Conservation (phyloP, 1,140 invertebrate species). For the Anoplophora glabripennis region DNA sequence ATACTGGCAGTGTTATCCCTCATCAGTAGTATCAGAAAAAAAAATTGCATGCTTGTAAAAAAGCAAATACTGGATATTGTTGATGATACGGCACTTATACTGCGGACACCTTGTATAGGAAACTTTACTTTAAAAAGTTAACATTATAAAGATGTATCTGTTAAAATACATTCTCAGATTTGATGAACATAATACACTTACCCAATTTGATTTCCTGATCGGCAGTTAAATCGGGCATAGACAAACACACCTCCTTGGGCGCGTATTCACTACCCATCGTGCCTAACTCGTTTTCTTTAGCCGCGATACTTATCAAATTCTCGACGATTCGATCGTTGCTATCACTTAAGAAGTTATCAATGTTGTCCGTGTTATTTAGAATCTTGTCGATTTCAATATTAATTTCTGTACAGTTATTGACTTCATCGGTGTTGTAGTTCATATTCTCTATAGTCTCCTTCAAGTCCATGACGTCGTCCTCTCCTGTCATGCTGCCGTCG, state of each 20-base stretch:
- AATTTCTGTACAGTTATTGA: constrained; percentile 19
- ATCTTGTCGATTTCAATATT: constrained; percentile 28
- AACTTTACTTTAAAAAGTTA: too few species aligned
- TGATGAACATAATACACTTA: neutral
- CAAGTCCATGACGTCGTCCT: constrained; percentile 14
- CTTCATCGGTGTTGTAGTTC: constrained; percentile 26
- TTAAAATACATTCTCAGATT: neutral
- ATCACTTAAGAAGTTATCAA: constrained; percentile 26
- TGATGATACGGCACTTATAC: too few species aligned
- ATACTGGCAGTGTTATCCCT: too few species aligned
- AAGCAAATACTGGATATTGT: too few species aligned
- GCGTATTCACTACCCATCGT: neutral
- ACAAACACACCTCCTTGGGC: constrained; percentile 36
- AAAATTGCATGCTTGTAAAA: too few species aligned
- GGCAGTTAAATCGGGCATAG: constrained; percentile 43
- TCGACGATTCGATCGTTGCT: constrained; percentile 18
- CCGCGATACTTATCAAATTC: constrained; percentile 19
- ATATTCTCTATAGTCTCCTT: constrained; percentile 31
- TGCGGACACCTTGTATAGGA: too few species aligned
- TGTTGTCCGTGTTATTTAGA: constrained; percentile 18
- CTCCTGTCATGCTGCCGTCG: neutral
- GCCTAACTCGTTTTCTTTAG: neutral
- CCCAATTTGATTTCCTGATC: constrained; percentile 21
- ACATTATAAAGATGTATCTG: too few species aligned
- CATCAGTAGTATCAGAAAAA: too few species aligned